Evolutionary conservation across 2,888 invertebrate species (phyloP).

Genomic region (Acleris sparsana): DNA sequence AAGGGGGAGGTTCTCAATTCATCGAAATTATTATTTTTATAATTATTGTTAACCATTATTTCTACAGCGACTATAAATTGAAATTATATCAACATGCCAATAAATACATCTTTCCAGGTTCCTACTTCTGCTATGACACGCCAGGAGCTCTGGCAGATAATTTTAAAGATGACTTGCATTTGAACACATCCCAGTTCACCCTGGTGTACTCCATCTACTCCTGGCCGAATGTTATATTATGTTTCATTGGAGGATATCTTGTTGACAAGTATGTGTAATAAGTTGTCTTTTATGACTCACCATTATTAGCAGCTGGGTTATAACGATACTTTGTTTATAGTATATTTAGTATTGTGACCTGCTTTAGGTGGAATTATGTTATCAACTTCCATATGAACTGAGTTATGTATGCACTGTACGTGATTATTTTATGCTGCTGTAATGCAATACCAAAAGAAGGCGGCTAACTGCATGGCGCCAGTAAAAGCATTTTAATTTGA

Average conservation of each 20-base stretch:
- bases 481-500: not conserved
- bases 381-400: not conserved
- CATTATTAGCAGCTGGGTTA: constrained; percentile 9
- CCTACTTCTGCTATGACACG: constrained; percentile 99
- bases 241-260: constrained; percentile 98
- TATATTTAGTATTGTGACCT: constrained; percentile 39
- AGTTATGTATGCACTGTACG: not conserved
- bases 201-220: constrained; percentile 96
- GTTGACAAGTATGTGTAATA: constrained; percentile 89
- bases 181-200: constrained; percentile 93
- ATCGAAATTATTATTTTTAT: too few species aligned
- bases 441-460: too few species aligned
- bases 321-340: constrained; percentile 43
- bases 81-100: too few species aligned
- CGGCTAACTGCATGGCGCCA: too few species aligned
- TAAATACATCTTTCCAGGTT: constrained; percentile 85
- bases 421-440: not conserved
- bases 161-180: constrained; percentile 90
- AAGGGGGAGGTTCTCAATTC: too few species aligned
- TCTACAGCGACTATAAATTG: too few species aligned
- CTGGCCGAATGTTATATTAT: constrained; percentile 98
- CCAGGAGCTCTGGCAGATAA: constrained; percentile 96
- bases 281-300: constrained; percentile 32
- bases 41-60: too few species aligned
- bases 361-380: constrained; percentile 11